These are phyloP conservation scores for Chaunax sp. DNA, from an alignment of 2,797 vertebrate species.

Conservation along the genomic window DNA sequence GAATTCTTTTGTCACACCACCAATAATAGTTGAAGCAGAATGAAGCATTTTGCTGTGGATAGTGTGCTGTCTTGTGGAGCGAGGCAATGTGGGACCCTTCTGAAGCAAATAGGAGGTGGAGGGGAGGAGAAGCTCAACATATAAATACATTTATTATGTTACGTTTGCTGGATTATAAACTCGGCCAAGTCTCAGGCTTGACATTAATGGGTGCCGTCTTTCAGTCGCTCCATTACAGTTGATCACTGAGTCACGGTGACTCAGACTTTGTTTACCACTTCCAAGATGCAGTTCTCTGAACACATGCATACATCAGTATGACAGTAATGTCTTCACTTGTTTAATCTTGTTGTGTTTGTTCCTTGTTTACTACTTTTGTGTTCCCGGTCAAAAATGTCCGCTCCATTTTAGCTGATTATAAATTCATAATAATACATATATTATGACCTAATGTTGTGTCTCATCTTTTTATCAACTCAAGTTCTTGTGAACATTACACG, in stretches of 20 bases:
- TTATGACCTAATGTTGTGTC: too few relatives aligned
- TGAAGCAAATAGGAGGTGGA: constrained; percentile 36
- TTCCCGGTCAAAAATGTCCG: too few relatives aligned
- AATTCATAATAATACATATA: too few relatives aligned
- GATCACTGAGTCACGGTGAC: constrained; percentile 46
- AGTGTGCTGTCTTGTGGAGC: constrained; percentile 46
- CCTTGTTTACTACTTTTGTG: too few relatives aligned
- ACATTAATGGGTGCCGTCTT: constrained; percentile 49
- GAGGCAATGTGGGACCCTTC: constrained; percentile 39
- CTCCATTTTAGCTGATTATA: too few relatives aligned
- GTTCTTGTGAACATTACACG: too few relatives aligned
- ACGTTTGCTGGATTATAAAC: constrained; percentile 32
- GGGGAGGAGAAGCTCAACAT: constrained; percentile 37
- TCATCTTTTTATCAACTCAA: too few relatives aligned
- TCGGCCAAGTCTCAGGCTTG: constrained; percentile 19
- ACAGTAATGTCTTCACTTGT: too few relatives aligned
- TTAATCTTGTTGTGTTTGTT: too few relatives aligned
- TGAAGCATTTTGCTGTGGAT: constrained; percentile 67
- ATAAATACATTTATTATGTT: constrained; percentile 49
- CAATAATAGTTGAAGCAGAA: constrained; percentile 76
- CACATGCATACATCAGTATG: too few relatives aligned
- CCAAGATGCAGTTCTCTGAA: too few relatives aligned
- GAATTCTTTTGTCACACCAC: constrained; percentile 81
- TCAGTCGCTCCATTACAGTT: constrained; percentile 43
- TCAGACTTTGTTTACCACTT: constrained; percentile 16